Base-by-base conservation (phyloP, 64 coral and sea anemone genomes). In the Stylophora pistillata region DNA sequence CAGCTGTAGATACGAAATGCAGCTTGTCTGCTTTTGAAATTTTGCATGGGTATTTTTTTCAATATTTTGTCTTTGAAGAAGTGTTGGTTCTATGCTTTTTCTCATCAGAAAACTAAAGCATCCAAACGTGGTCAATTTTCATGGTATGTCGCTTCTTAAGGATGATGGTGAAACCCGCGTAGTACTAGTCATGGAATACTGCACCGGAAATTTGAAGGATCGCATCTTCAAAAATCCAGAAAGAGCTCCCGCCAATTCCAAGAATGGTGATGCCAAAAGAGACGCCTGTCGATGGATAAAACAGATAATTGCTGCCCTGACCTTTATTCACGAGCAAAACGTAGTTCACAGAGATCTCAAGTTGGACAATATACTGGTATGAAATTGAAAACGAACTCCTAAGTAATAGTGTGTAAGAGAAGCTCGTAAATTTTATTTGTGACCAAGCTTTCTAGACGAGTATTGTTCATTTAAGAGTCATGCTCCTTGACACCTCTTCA, bases 331-430 rank as follows among this genome's bases (percentile, higher is more conserved):
- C 58, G 7, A 73, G 18, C 14, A 82, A 33, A 69, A 66, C 18
- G 56, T 82, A 30, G 55, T 90, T 2, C 78, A 90, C 72, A 56
- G 77, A 28, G 77, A 90, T 41, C 71, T 90, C 65, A 90, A 90
- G 47, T 15, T 90, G 2, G 88, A 34, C 18, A 90, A 90, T 52
- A 60, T 90, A 33, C 81, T 90, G 88, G 88, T 90, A 90, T 31
- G 88, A 53, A 63, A 53, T 3, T 23, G n/a, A n/a, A n/a, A n/a
- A n/a, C n/a, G n/a, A n/a, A n/a, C n/a, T n/a, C n/a, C n/a, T n/a
- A n/a, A n/a, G n/a, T n/a, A n/a, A n/a, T n/a, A n/a, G n/a, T n/a
- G n/a, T n/a, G n/a, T n/a, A n/a, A n/a, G n/a, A n/a, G n/a, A n/a
- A n/a, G n/a, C n/a, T n/a, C n/a, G n/a, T n/a, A n/a, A n/a, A n/a